Base-by-base conservation (phyloP, 1,140 invertebrate genomes). In the Ceratina japonica region DNA sequence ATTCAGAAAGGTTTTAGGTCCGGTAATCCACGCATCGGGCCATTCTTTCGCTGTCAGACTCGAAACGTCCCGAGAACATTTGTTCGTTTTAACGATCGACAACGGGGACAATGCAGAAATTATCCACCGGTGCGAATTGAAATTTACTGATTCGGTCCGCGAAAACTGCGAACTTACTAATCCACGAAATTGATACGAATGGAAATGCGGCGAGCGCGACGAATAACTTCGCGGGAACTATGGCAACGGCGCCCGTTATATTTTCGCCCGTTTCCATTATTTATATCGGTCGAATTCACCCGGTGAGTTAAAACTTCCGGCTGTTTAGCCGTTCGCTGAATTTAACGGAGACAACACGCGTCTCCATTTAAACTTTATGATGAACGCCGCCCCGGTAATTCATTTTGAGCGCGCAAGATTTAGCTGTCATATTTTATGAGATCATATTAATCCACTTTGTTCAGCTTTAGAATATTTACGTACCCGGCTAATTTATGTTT, bases 311-410 rank as follows among this genome's bases (percentile, higher is more conserved):
- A 51, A 59, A 27, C 64, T 69, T 49, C 20, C 15, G n/a, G 52
- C 27, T n/a, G 16, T 22, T 71, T 20, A 44, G 31, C 31, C 31
- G 22, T 61, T 22, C 16, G 16, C 15, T 51, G 44, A 49, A 52
- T 52, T 54, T 52, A 63, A 15, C 22, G 24, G 31, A 58, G 58
- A 31, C 59, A 31, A 27, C 7, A 10, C 22, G 31, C 4, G 54
- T 76, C 44, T 52, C 65, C 44, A 70, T 76, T 70, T 52, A 62
- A 70, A 70, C 56, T 76, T 76, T 62, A 76, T 18, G 65, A 76
- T 70, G 27, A 76, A 70, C 37, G 61, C 56, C 2, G 4, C 51
- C 20, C n/a, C 37, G 75, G 22, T 76, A 59, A 20, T 51, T 75
- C 22, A 61, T 15, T 20, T 8, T 24, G 58, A 7, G 10, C 18